phyloP scores from a whole-genome alignment of 2,888 invertebrate genomes.

The Macropis europaea region DNA sequence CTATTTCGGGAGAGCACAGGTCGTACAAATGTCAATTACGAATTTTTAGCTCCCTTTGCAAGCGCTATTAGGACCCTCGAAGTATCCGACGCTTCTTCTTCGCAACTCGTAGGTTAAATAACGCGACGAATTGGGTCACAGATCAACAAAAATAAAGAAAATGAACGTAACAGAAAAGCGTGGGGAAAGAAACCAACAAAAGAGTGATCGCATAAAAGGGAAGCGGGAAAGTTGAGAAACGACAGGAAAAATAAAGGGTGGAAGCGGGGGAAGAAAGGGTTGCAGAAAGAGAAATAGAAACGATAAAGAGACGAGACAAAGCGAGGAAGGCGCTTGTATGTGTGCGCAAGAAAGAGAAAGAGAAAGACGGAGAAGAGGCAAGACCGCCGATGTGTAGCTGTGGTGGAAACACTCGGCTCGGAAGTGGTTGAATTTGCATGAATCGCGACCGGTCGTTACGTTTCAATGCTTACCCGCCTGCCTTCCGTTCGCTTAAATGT shows the following conservation, averaged over 20 bases:
- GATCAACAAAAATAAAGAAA: neutral
- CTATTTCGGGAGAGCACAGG: no score
- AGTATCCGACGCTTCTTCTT: no score
- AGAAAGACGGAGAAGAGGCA: slow-evolving; percentile 1
- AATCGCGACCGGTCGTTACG: slow-evolving; percentile 65
- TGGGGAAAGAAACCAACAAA: neutral
- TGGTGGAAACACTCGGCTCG: slow-evolving; percentile 53
- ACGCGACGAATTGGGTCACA: no score
- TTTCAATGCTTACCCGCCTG: slow-evolving; percentile 58
- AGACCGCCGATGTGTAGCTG: slow-evolving; percentile 9
- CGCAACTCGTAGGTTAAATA: no score
- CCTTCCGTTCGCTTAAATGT: slow-evolving; percentile 62
- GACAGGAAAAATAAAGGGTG: neutral
- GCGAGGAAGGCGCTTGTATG: neutral
- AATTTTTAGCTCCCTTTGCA: no score
- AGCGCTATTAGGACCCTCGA: no score
- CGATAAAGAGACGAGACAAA: neutral
- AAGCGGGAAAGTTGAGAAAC: neutral
- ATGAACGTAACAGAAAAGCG: neutral
- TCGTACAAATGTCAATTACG: no score
- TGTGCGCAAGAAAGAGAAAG: neutral
- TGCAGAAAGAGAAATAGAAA: neutral
- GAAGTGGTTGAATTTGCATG: slow-evolving; percentile 68
- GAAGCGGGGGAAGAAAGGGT: neutral
- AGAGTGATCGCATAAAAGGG: neutral